Evolutionary conservation across 2,888 invertebrate species (phyloP), one percentile per base, ranked within the genome.

Genomic region (Chalcosyrphus nemorum): DNA sequence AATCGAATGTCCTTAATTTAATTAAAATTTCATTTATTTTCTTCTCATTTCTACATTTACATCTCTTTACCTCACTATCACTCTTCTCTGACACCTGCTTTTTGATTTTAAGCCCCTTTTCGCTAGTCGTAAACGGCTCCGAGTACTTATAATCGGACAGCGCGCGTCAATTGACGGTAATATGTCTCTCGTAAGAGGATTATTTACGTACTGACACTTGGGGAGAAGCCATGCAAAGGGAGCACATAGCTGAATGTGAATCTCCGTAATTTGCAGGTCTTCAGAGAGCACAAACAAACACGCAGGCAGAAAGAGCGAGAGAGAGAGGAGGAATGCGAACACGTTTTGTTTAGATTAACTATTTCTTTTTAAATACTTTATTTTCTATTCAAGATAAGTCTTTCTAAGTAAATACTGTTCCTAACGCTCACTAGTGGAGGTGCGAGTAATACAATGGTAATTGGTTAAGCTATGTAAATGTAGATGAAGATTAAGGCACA

Each of bases 1-100:
- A 50, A 29, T 71, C 35, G 21, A 76, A 87, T 88, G 86, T 87
- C 88, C 89, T 90, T 91, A 91, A 91, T 91, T 91, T 91, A 91
- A 91, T 91, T 90, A 91, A 91, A 89, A 90, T 91, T 90, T 90
- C 90, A 90, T 90, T 90, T 91, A 89, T 89, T 89, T 89, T 88
- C 89, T 87, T 88, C 88, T 87, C 86, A 56, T 75, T 87, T 88
- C 88, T 43, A 27, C 50, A 66, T 77, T 54, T 35, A 27, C 87
- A 89, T 88, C 88, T 87, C 87, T 86, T 87, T 87, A 86, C 86
- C 86, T 82, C n/a, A n/a, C 86, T 86, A 71, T 72, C 52, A 32
- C 32, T 72, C 35, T 57, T 1, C 43, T 54, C 17, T 45, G 70
- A 68, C 63, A 50, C 61, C 56, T 57, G 47, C 15, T 19, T 45